Base-by-base conservation (phyloP, 2,888 invertebrate species). In the Cheilosia vernalis region DNA sequence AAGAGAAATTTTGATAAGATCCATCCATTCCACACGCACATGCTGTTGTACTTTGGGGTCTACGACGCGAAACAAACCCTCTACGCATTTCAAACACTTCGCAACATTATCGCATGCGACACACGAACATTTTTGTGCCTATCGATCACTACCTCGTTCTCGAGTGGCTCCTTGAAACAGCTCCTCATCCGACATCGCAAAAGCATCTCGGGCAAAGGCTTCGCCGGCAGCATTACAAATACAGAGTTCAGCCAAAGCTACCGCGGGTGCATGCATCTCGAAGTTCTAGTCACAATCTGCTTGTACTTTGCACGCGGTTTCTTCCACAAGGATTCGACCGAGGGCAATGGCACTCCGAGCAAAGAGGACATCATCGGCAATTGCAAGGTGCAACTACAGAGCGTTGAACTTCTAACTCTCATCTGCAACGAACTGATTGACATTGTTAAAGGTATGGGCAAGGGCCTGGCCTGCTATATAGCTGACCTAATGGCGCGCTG, bases 271-370 rank as follows among this genome's bases (percentile, higher is more conserved):
- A 97, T 96, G 95, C 96, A 96, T 88, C 92, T 97, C 69, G 97
- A 97, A 91, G 94, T 96, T 13, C 92, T 97, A 40, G 93, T 95
- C 79, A 94, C 95, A 1, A 93, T 96, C 51, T 96, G 96, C 89
- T 92, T 97, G 73, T 96, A 97, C 91, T 97, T 95, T 90, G 94
- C 97, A 0, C 93, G 97, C 58, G 96, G 96, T 73, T 97, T 95
- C 90, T 92, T 92, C 40, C 91, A 92, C 55, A 87, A 88, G 21
- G 90, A 91, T 5, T 88, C 90, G 0, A 76, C 89, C 42, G 90
- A 91, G 27, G 88, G 89, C 17, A 90, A 89, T 27, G 90, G 94
- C 89, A 93, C 94, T 87, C 93, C 96, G 0, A 94, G 94, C 0
- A 92, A 93, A 53, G 95, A 95, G 44, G 96, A 97, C 89, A 93